phyloP scores from a whole-genome alignment of 2,888 invertebrate genomes.

The Lysandra coridon region DNA sequence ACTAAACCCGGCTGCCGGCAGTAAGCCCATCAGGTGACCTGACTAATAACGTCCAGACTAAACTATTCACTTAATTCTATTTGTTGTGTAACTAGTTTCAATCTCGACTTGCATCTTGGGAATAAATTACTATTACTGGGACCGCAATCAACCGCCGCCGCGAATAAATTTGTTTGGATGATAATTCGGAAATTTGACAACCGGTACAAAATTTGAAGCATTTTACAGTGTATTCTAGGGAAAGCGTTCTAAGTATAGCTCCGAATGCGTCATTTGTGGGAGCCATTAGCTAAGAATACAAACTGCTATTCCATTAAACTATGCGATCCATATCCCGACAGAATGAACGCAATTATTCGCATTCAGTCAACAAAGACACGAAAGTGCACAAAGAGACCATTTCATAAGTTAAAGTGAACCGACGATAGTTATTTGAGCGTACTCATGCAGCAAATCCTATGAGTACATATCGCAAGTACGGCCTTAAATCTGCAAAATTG shows the following conservation, averaged over 20 bases:
- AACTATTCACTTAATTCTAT: slow-evolving; percentile 41
- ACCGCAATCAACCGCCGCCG: not conserved
- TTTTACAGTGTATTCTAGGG: not conserved
- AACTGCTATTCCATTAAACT: slow-evolving; percentile 66
- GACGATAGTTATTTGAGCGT: slow-evolving; percentile 69
- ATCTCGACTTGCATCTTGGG: slow-evolving; percentile 27
- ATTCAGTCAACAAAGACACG: slow-evolving; percentile 66
- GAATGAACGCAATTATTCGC: slow-evolving; percentile 69
- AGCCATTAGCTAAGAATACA: slow-evolving; percentile 70
- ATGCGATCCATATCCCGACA: slow-evolving; percentile 62
- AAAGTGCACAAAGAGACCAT: slow-evolving; percentile 64
- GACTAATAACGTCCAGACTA: slow-evolving; percentile 56
- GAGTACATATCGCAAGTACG: slow-evolving; percentile 64
- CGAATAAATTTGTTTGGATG: slow-evolving; percentile 15
- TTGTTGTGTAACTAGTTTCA: slow-evolving; percentile 34
- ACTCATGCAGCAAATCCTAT: slow-evolving; percentile 73
- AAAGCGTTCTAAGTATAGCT: slow-evolving; percentile 30
- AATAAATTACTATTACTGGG: slow-evolving; percentile 21
- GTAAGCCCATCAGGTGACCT: slow-evolving; percentile 73
- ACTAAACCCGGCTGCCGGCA: slow-evolving; percentile 74
- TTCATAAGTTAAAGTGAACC: slow-evolving; percentile 70
- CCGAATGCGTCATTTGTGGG: slow-evolving; percentile 54
- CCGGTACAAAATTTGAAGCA: not conserved
- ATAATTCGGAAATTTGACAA: not conserved
- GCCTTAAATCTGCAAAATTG: slow-evolving; percentile 44